Conservation (phyloP, 2,888 invertebrate genomes). For the Coleophora flavipennella region DNA sequence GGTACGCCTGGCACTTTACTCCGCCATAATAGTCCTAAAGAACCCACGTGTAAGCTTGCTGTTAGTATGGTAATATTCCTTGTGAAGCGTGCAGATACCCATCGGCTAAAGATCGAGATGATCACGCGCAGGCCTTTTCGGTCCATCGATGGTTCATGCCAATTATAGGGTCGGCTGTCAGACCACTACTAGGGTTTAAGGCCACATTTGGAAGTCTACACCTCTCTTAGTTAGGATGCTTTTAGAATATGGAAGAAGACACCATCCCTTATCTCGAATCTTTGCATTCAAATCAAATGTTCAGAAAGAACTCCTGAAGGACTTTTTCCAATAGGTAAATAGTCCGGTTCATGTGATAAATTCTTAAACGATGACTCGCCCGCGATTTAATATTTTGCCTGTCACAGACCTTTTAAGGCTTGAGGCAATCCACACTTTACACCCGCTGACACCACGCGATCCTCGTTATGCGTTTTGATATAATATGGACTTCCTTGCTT, state of each 20-base stretch:
- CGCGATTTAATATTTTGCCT: slow-evolving; percentile 39
- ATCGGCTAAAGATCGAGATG: slow-evolving; percentile 10
- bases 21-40: too few species aligned
- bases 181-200: neutral
- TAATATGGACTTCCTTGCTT: slow-evolving; percentile 42
- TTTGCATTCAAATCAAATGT: too few species aligned
- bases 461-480: slow-evolving; percentile 51
- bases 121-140: slow-evolving; percentile 22
- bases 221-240: slow-evolving; percentile 6
- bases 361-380: slow-evolving; percentile 17
- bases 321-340: slow-evolving; percentile 14
- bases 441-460: slow-evolving; percentile 29
- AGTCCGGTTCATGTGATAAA: slow-evolving; percentile 10
- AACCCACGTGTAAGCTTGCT: too few species aligned
- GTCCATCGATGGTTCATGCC: slow-evolving; percentile 15
- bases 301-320: too few species aligned
- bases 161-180: slow-evolving; percentile 18
- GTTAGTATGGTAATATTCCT: slow-evolving; percentile 2
- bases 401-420: slow-evolving; percentile 43
- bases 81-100: neutral
- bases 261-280: too few species aligned
- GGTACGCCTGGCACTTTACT: too few species aligned
- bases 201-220: slow-evolving; percentile 7
- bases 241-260: slow-evolving; percentile 14
- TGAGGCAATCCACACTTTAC: slow-evolving; percentile 46